A percentile compares a stretch with the other conserved stretches of the same genome.
Evolutionary conservation across 2,113 vertebrate genomes (phyloP).

Genomic region (Accipiter virgatus): DNA sequence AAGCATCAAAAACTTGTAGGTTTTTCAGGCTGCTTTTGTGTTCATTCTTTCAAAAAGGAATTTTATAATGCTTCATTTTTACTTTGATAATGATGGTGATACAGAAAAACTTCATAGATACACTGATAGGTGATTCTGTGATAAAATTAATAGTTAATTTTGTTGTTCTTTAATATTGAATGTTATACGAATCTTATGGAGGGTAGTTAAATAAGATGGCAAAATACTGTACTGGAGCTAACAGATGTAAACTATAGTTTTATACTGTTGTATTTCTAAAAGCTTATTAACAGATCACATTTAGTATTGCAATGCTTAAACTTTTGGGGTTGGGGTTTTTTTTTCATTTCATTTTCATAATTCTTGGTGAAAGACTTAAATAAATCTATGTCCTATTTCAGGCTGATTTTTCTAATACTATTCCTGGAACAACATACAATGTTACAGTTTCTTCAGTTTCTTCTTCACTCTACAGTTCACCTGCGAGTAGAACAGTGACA

Average conservation of each 20-base stretch:
- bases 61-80: not conserved
- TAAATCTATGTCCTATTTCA: constrained; percentile 55
- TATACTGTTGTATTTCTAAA: not conserved
- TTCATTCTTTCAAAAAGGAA: not conserved
- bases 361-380: not conserved
- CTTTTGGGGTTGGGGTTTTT: not conserved
- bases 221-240: not conserved
- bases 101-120: not conserved
- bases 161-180: constrained; percentile 31
- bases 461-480: constrained; percentile 82
- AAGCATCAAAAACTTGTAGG: not conserved
- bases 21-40: not conserved
- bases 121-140: not conserved
- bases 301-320: not conserved
- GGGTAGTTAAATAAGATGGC: not conserved
- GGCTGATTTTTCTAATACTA: constrained; percentile 78
- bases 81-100: not conserved
- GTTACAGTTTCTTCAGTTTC: constrained; percentile 82
- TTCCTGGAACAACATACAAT: constrained; percentile 80
- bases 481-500: constrained; percentile 85
- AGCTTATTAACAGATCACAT: not conserved
- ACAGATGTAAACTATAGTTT: not conserved
- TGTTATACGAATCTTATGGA: not conserved
- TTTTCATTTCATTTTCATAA: not conserved
- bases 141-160: constrained; percentile 1